phyloP scores from a whole-genome alignment of 2,797 vertebrate species.

The Microctenopoma lineatum region DNA sequence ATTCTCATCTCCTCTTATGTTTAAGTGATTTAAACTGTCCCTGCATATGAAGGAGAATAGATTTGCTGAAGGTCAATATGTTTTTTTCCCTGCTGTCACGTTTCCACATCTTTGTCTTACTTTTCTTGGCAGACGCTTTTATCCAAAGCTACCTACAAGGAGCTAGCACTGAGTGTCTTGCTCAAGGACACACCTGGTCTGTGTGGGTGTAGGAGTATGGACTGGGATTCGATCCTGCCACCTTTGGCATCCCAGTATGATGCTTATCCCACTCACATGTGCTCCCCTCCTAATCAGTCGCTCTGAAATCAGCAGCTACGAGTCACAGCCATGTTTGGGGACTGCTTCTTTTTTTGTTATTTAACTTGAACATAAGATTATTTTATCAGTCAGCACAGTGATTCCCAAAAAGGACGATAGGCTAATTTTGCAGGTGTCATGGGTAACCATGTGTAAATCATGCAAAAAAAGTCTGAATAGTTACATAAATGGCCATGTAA shows the following conservation, averaged over 20 bases:
- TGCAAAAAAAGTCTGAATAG: neutral
- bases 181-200: too few species aligned
- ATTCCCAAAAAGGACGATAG: neutral
- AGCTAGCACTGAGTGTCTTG: too few species aligned
- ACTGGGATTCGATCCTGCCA: too few species aligned
- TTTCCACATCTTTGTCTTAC: too few species aligned
- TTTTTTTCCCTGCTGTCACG: constrained; percentile 4
- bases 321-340: constrained; percentile 20
- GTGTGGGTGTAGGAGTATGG: too few species aligned
- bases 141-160: too few species aligned
- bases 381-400: neutral
- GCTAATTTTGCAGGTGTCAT: neutral
- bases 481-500: too few species aligned
- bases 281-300: constrained; percentile 18
- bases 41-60: constrained; percentile 32
- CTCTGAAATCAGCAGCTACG: constrained; percentile 27
- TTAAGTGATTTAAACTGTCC: constrained; percentile 43
- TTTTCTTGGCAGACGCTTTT: too few species aligned
- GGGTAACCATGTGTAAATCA: neutral
- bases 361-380: neutral
- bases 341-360: constrained; percentile 27
- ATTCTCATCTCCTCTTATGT: constrained; percentile 29
- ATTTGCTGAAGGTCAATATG: constrained; percentile 32
- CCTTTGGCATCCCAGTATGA: too few species aligned
- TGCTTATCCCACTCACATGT: too few species aligned